These are phyloP conservation scores for Perizoma affinitatum DNA, from an alignment of 2,888 invertebrate species.

Conservation along the genomic window DNA sequence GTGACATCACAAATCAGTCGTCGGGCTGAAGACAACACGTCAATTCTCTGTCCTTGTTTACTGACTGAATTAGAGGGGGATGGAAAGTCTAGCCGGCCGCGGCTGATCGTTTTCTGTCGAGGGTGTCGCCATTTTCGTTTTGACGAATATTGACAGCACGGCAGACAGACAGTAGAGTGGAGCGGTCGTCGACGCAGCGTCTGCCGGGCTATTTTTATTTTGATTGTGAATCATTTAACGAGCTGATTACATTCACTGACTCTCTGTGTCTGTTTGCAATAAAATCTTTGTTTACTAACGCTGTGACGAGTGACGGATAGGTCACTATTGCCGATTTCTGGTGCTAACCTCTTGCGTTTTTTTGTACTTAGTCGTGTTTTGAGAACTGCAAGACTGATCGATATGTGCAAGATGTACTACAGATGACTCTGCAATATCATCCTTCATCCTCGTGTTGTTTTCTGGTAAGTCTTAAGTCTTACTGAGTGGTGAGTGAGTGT, in stretches of 20 bases:
- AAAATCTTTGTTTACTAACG: slow-evolving; percentile 60
- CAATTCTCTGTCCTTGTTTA: slow-evolving; percentile 58
- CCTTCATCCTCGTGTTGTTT: slow-evolving; percentile 60
- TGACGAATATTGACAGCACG: slow-evolving; percentile 89
- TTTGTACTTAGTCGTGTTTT: slow-evolving; percentile 68
- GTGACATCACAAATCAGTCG: slow-evolving; percentile 84
- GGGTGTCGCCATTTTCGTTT: slow-evolving; percentile 89
- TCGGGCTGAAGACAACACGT: slow-evolving; percentile 77
- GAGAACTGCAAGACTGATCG: slow-evolving; percentile 83
- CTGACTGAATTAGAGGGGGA: slow-evolving; percentile 52
- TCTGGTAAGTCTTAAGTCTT: slow-evolving; percentile 67
- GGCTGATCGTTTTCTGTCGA: slow-evolving; percentile 82
- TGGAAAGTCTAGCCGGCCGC: slow-evolving; percentile 61
- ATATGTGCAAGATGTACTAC: slow-evolving; percentile 83
- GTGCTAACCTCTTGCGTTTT: slow-evolving; percentile 81
- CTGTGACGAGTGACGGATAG: slow-evolving; percentile 67
- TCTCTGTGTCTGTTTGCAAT: slow-evolving; percentile 57
- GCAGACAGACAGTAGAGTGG: slow-evolving; percentile 70
- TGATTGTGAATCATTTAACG: slow-evolving; percentile 79
- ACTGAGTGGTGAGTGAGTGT: slow-evolving; percentile 34
- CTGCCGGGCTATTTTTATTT: slow-evolving; percentile 82
- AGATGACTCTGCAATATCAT: slow-evolving; percentile 76
- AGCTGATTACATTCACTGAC: slow-evolving; percentile 60
- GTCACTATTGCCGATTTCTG: slow-evolving; percentile 64
- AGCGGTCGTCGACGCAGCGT: slow-evolving; percentile 81